Base-by-base conservation (phyloP, 2,797 vertebrate genomes). In the Okamejei kenojei region DNA sequence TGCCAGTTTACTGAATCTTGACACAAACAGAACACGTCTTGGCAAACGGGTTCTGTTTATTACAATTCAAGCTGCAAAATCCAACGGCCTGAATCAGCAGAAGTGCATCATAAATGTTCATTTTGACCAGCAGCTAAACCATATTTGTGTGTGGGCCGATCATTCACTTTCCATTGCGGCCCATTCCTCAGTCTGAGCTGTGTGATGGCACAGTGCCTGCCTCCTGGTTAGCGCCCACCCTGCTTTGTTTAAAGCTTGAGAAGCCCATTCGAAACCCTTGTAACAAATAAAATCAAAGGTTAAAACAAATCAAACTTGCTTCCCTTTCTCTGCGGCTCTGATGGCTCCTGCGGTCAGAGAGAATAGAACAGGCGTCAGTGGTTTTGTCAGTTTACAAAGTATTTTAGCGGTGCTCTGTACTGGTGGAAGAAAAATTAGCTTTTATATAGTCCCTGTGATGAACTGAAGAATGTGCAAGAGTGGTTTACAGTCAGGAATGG, bases 191-290 rank as follows among this genome's bases (percentile, higher is more conserved):
- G 71, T 76, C 71, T 35, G 61, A 65, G 65, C 84, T 88, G 29
- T 54, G n/a, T 92, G 90, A 92, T 92, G 88, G 88, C 88, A 32
- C 71, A 17, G 71, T 54, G 90, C 84, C 38, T 29, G 65, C 9
- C 21, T 65, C 71, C 11, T 17, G 8, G 5, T 90, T 9, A 71
- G 63, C 61, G 90, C 68, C 90, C 90, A 76, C 90, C 90, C 90
- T 76, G 90, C 90, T 92, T 92, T 92, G 90, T 92, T 92, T 92
- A 92, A 76, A 92, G 90, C 54, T 29, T 45, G 38, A 58, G 90
- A 76, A 73, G 68, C 35, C 38, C 63, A 54, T 86, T 45, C 45
- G 88, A 65, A 91, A 71, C 71, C 45, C 45, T 92, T 38, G 29
- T 29, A 65, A 88, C 17, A 45, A 73, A 92, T 74, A 76, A 13